phyloP scores from a whole-genome alignment of 1,140 invertebrate genomes.

The Drosophila varians region DNA sequence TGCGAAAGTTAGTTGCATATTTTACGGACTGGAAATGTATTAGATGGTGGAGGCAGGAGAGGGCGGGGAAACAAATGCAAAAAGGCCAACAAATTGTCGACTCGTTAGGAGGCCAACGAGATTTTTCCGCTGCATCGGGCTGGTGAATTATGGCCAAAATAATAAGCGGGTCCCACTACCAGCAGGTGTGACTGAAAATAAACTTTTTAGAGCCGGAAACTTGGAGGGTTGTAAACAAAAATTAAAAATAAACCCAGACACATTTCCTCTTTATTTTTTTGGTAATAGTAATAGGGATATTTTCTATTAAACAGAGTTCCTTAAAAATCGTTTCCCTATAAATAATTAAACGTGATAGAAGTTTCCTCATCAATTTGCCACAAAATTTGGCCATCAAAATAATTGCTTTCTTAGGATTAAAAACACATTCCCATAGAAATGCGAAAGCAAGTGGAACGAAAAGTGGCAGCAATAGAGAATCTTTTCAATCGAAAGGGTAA shows the following conservation, averaged over 20 bases:
- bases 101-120: slow-evolving; percentile 17
- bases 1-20: slow-evolving; percentile 37
- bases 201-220: slow-evolving; percentile 26
- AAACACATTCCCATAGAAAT: slow-evolving; percentile 13
- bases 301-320: no score
- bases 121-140: slow-evolving; percentile 11
- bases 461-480: background rate
- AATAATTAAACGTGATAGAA: background rate
- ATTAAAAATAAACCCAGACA: background rate
- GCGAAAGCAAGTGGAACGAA: background rate
- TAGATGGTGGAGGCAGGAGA: no score
- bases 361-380: background rate
- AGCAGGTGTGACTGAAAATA: slow-evolving; percentile 13
- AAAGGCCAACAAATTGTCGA: slow-evolving; percentile 30
- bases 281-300: no score
- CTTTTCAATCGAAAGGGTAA: slow-evolving; percentile 19
- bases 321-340: no score
- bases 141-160: slow-evolving; percentile 3
- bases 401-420: slow-evolving; percentile 26
- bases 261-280: background rate
- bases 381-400: slow-evolving; percentile 1
- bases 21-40: slow-evolving; percentile 19
- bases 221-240: background rate
- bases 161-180: slow-evolving; percentile 2
- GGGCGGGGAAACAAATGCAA: slow-evolving; percentile 8